Base-by-base conservation (phyloP, 2,888 invertebrate species). In the Brachyopa scutellaris region DNA sequence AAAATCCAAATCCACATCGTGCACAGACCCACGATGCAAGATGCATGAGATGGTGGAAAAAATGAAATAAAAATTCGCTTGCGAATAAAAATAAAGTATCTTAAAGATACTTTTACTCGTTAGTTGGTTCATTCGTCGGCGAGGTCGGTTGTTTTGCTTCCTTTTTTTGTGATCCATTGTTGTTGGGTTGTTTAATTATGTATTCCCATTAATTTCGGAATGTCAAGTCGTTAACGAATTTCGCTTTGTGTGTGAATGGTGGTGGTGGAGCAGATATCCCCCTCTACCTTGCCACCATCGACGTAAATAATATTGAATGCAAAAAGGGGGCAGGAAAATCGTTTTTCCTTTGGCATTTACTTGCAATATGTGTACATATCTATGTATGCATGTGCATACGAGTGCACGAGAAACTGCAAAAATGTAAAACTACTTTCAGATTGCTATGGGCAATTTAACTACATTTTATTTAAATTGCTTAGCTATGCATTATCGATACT, bases 161-260 rank as follows among this genome's bases (percentile, higher is more conserved):
- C 62, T 70, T 70, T 72, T n/a, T 77, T 77, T 77, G 77, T 77
- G 70, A 82, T 82, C 82, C 82, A 77, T 82, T 82, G 82, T 82
- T 82, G 82, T 82, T 82, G 70, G 77, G 86, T 86, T 89, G 87
- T 88, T 89, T 88, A 88, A 89, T 89, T 89, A 88, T 89, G 88
- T 87, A 88, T 87, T 88, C 88, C 88, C 90, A 90, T 89, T 89
- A 89, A 89, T 90, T 89, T 89, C 86, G 88, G 89, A 89, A 89
- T 90, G 90, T 87, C 88, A 88, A 86, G 88, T 85, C 83, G 85
- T 84, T 80, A 80, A 84, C 84, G 82, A 82, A 84, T 78, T 84
- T 84, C 69, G 64, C 38, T 77, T 66, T 72, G 82, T 77, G 64
- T 79, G 64, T 36, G 40, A 51, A 31, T 79, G 59, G 38, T 51